Percentiles rank a stretch among this genome's conserved stretches.
Evolutionary conservation across 2,113 vertebrate species (phyloP).

Genomic region (Propithecus coquereli): DNA sequence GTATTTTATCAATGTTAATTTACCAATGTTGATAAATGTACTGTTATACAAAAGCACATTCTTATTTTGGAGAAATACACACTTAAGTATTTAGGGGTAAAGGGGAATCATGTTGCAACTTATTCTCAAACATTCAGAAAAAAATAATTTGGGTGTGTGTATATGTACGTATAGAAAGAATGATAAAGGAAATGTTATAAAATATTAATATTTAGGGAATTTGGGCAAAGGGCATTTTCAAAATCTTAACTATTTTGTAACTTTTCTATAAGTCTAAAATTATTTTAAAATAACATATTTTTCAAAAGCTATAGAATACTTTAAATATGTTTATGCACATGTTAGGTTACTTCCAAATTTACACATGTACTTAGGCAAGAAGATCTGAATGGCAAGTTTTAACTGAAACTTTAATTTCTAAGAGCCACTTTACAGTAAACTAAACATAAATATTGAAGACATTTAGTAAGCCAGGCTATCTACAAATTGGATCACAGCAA

Average conservation of each 20-base stretch:
- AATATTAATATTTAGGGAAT: neutral
- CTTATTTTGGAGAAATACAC: neutral
- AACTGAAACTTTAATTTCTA: conserved; percentile 42
- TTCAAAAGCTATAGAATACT: neutral
- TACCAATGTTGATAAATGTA: neutral
- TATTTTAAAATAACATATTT: neutral
- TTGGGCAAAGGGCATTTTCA: neutral
- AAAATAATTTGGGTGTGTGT: neutral
- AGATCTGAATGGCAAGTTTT: conserved; percentile 26
- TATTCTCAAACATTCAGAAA: neutral
- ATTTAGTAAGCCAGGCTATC: conserved; percentile 3
- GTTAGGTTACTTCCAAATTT: conserved; percentile 17
- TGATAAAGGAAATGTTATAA: neutral
- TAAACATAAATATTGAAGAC: neutral
- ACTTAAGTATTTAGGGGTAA: neutral
- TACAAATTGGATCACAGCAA: conserved; percentile 27
- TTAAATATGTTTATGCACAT: neutral
- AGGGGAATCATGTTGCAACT: neutral
- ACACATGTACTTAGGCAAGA: neutral
- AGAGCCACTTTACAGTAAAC: neutral
- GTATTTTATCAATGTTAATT: neutral
- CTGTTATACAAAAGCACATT: neutral
- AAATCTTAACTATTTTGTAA: neutral
- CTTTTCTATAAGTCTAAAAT: neutral
- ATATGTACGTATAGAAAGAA: neutral